Percentiles rank a stretch among this genome's conserved stretches.
These are phyloP conservation scores for Ciconia maguari DNA, from an alignment of 2,113 vertebrate species.

Conservation along the genomic window DNA sequence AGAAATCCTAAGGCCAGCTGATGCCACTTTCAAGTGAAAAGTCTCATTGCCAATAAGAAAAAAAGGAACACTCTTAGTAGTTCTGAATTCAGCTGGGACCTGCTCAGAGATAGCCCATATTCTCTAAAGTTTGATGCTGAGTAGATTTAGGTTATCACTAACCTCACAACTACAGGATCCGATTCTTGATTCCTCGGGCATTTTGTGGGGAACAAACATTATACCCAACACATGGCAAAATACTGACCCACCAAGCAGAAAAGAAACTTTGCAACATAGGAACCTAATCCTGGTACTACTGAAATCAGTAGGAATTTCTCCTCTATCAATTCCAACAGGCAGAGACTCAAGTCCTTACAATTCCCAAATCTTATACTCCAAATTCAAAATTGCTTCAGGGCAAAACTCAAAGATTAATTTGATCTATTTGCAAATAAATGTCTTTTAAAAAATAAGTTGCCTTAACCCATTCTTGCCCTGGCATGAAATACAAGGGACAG, in stretches of 20 bases:
- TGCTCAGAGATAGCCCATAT: not conserved
- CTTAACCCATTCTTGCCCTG: not conserved
- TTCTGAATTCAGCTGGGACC: not conserved
- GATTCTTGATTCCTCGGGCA: not conserved
- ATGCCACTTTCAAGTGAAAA: not conserved
- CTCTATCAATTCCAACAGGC: not conserved
- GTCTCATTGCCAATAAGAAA: not conserved
- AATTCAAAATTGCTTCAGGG: not conserved
- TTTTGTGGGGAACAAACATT: not conserved
- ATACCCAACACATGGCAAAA: not conserved
- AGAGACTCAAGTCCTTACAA: not conserved
- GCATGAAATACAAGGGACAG: not conserved
- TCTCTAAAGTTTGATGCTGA: not conserved
- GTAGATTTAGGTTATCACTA: not conserved
- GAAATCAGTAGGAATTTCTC: not conserved
- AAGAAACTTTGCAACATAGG: not conserved
- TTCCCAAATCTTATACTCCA: not conserved
- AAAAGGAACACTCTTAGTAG: not conserved
- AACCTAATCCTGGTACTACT: not conserved
- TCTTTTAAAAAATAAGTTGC: not conserved
- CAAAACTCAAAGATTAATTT: not conserved
- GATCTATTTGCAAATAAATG: not conserved
- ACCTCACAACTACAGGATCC: not conserved
- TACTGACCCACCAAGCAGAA: not conserved
- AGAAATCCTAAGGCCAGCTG: not conserved